phyloP scores from a whole-genome alignment of 2,888 invertebrate species.

The Pollenia griseotomentosa region DNA sequence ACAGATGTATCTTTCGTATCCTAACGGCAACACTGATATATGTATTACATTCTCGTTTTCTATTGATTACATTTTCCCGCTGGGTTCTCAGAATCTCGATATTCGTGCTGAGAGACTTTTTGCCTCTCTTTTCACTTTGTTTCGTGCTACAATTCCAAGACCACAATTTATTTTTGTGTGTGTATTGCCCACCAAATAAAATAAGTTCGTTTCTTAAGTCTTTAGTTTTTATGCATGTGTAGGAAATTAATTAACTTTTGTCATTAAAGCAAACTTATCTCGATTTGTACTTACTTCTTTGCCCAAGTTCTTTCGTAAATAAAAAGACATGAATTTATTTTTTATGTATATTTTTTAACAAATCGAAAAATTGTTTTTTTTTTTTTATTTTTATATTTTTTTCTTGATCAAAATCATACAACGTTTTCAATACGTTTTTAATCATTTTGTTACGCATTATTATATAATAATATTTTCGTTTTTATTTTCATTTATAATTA shows the following conservation, averaged over 20 bases:
- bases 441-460: conserved; percentile 74
- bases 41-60: too few relatives aligned
- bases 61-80: too few relatives aligned
- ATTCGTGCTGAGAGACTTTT: too few relatives aligned
- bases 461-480: conserved; percentile 75
- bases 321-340: conserved; percentile 57
- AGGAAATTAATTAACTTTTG: too few relatives aligned
- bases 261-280: too few relatives aligned
- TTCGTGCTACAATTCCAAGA: too few relatives aligned
- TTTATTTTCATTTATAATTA: conserved; percentile 67
- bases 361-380: conserved; percentile 80
- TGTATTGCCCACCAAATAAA: too few relatives aligned
- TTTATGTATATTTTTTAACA: conserved; percentile 79
- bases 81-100: too few relatives aligned
- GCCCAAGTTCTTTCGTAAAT: conserved; percentile 5
- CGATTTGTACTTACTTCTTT: conserved; percentile 24
- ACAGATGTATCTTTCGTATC: too few relatives aligned
- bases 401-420: conserved; percentile 84
- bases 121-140: too few relatives aligned
- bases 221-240: background rate
- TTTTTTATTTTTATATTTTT: conserved; percentile 79
- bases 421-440: conserved; percentile 82
- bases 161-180: too few relatives aligned
- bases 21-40: too few relatives aligned
- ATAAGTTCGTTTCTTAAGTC: background rate